Conservation (phyloP, 2,888 invertebrate species). For the Sarcophaga carnaria region DNA sequence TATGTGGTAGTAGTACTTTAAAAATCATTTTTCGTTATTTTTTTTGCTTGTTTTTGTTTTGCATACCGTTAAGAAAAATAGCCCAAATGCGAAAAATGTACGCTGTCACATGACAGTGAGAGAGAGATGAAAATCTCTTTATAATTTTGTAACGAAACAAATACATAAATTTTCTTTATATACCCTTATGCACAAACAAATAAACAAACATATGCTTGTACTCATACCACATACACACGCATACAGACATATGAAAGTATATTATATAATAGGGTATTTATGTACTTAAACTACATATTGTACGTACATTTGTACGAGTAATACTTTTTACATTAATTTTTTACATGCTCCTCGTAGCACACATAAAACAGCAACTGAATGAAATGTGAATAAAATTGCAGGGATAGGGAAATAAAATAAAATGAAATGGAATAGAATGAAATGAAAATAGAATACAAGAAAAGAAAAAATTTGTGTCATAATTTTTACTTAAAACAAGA, state of each 20-base stretch:
- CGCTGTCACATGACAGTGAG: background rate
- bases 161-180: slow-evolving; percentile 33
- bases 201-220: background rate
- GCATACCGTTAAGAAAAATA: slow-evolving; percentile 48
- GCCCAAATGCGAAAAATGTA: slow-evolving; percentile 37
- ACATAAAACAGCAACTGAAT: background rate
- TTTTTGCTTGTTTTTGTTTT: background rate
- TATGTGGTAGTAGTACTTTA: slow-evolving; percentile 38
- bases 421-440: slow-evolving; percentile 40
- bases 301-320: slow-evolving; percentile 6
- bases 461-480: slow-evolving; percentile 56
- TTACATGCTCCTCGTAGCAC: background rate
- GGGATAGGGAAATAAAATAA: background rate
- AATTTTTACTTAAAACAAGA: slow-evolving; percentile 64
- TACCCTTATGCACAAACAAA: background rate
- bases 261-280: background rate
- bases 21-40: slow-evolving; percentile 15
- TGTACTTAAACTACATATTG: background rate
- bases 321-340: background rate
- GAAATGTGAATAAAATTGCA: background rate
- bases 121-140: slow-evolving; percentile 43
- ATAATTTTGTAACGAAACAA: slow-evolving; percentile 53
- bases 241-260: too few species aligned
- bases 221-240: background rate
- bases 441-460: slow-evolving; percentile 38